phyloP scores from a whole-genome alignment of 2,113 vertebrate genomes.

The Lepidothrix coronata region DNA sequence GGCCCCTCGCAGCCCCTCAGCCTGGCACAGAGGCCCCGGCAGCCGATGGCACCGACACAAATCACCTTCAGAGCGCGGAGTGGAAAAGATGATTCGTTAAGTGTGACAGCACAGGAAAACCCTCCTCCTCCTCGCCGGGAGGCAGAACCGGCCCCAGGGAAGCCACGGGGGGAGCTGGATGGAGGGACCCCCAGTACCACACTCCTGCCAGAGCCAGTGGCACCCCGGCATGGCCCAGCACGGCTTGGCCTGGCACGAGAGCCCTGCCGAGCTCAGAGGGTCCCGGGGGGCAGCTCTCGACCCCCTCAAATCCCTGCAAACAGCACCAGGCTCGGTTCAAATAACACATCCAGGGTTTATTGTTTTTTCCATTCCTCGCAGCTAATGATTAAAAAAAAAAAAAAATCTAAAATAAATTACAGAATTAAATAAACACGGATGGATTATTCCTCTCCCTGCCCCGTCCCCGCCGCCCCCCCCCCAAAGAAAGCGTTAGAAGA shows the following conservation, averaged over 20 bases:
- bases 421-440: conserved; percentile 79
- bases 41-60: not conserved
- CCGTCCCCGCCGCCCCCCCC: not conserved
- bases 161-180: fast-evolving
- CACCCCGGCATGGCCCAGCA: not conserved
- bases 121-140: not conserved
- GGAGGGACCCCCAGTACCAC: not conserved
- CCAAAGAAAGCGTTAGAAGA: conserved; percentile 18
- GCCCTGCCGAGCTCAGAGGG: not conserved
- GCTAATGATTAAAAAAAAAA: conserved; percentile 68
- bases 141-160: not conserved
- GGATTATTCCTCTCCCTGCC: conserved; percentile 35
- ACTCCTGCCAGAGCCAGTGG: not conserved
- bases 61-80: not conserved
- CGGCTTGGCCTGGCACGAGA: not conserved
- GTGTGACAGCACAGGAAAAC: not conserved
- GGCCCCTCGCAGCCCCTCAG: not conserved
- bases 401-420: conserved; percentile 79
- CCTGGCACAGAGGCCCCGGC: not conserved
- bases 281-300: not conserved
- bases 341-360: conserved; percentile 75
- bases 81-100: conserved; percentile 39
- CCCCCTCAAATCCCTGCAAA: not conserved
- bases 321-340: conserved; percentile 26
- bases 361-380: conserved; percentile 67